A percentile compares a stretch with the other conserved stretches of the same genome.
phyloP scores from a whole-genome alignment of 2,888 invertebrate species.

The Trissonchulus latispiculum region DNA sequence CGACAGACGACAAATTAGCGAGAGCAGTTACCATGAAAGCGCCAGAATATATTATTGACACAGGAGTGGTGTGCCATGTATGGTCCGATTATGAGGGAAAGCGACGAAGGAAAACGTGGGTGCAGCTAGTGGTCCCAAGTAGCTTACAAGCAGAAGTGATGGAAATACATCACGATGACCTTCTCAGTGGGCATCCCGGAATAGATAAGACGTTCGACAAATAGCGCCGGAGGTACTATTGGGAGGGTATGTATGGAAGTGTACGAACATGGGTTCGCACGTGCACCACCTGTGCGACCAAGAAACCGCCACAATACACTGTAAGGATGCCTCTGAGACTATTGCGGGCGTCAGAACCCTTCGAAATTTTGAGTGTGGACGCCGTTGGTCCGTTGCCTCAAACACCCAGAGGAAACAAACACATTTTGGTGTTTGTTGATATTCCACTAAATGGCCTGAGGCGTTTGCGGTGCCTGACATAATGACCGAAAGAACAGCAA shows the following conservation, averaged over 20 bases:
- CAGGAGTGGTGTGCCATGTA: not conserved
- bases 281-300: no score
- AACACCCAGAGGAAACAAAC: no score
- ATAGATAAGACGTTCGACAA: not conserved
- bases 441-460: no score
- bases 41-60: not conserved
- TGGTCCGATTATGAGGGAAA: not conserved
- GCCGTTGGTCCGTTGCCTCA: no score
- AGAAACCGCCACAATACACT: no score
- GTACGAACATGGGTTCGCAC: no score
- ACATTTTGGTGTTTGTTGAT: no score
- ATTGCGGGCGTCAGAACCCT: no score
- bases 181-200: not conserved
- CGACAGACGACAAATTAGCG: not conserved
- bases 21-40: not conserved
- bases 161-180: not conserved
- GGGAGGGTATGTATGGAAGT: not conserved
- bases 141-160: not conserved
- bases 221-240: not conserved
- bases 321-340: no score
- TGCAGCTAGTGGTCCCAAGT: not conserved
- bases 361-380: no score
- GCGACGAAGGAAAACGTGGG: not conserved
- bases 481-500: no score
- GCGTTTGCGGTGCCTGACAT: no score